phyloP scores from a whole-genome alignment of 2,113 vertebrate species.

The Hirundichthys speculiger region DNA sequence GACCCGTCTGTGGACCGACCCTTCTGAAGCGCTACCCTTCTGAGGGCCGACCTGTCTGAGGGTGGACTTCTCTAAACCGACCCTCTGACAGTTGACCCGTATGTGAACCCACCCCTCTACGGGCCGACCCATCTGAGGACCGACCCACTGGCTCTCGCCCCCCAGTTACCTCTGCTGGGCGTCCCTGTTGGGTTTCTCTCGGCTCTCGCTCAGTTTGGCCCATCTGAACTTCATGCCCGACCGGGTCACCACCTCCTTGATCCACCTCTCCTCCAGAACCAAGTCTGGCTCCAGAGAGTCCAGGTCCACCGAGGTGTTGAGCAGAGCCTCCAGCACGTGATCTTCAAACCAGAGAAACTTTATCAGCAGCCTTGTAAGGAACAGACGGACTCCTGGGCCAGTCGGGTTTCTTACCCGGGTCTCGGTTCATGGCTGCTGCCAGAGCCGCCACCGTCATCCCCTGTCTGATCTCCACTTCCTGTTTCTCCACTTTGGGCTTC shows the following conservation, averaged over 20 bases:
- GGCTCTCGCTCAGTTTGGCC: constrained; percentile 82
- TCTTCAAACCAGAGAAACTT: constrained; percentile 72
- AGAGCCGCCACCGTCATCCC: constrained; percentile 84
- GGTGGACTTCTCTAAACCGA: too few relatives aligned
- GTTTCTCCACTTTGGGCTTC: constrained; percentile 73
- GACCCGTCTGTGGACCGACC: too few relatives aligned
- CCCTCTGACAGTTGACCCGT: too few relatives aligned
- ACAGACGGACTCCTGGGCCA: not conserved
- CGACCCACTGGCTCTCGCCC: too few relatives aligned
- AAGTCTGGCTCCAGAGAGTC: constrained; percentile 82
- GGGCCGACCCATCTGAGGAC: too few relatives aligned
- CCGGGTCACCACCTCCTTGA: constrained; percentile 88
- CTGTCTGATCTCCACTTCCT: constrained; percentile 85
- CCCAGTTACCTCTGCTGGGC: constrained; percentile 80
- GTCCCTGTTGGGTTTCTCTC: constrained; percentile 84
- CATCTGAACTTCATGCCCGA: constrained; percentile 91
- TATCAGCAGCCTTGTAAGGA: not conserved
- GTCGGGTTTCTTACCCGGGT: constrained; percentile 74
- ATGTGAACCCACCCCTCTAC: too few relatives aligned
- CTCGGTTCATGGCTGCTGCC: constrained; percentile 86
- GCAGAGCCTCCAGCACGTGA: constrained; percentile 85
- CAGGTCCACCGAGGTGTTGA: constrained; percentile 82
- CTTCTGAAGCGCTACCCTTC: too few relatives aligned
- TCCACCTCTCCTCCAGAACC: constrained; percentile 80
- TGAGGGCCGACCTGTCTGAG: too few relatives aligned